These are phyloP conservation scores for Girardinichthys multiradiatus DNA, from an alignment of 2,113 vertebrate species.

Conservation along the genomic window DNA sequence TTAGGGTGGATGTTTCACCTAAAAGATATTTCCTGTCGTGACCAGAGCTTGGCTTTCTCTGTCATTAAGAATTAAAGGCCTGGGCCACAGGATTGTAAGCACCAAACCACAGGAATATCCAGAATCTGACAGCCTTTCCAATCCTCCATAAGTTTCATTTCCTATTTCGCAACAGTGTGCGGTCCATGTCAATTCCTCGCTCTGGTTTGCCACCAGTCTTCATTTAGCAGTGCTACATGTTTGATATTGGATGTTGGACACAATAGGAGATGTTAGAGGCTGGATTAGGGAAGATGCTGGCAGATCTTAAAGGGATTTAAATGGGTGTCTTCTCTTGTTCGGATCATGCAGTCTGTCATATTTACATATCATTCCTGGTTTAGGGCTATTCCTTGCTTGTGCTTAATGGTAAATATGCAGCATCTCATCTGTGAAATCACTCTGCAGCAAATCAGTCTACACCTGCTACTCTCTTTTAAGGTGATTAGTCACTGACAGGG, in stretches of 20 bases:
- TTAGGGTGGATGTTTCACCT: slow-evolving; percentile 68
- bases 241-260: slow-evolving; percentile 66
- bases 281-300: slow-evolving; percentile 52
- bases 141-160: slow-evolving; percentile 67
- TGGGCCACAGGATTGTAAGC: slow-evolving; percentile 48
- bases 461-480: slow-evolving; percentile 67
- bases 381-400: slow-evolving; percentile 21
- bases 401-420: slow-evolving; percentile 44
- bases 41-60: slow-evolving; percentile 64
- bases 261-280: slow-evolving; percentile 46
- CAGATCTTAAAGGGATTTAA: slow-evolving; percentile 51
- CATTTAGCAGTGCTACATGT: slow-evolving; percentile 50
- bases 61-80: slow-evolving; percentile 66
- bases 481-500: slow-evolving; percentile 73
- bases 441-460: slow-evolving; percentile 60
- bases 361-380: slow-evolving; percentile 54
- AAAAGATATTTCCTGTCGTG: slow-evolving; percentile 74
- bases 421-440: slow-evolving; percentile 64
- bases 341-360: slow-evolving; percentile 50
- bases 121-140: slow-evolving; percentile 53
- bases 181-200: slow-evolving; percentile 64
- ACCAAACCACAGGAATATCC: slow-evolving; percentile 76
- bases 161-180: slow-evolving; percentile 71
- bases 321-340: slow-evolving; percentile 54
- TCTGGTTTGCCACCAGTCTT: slow-evolving; percentile 55